Conservation (phyloP, 2,113 vertebrate species). For the Steatornis caripensis region DNA sequence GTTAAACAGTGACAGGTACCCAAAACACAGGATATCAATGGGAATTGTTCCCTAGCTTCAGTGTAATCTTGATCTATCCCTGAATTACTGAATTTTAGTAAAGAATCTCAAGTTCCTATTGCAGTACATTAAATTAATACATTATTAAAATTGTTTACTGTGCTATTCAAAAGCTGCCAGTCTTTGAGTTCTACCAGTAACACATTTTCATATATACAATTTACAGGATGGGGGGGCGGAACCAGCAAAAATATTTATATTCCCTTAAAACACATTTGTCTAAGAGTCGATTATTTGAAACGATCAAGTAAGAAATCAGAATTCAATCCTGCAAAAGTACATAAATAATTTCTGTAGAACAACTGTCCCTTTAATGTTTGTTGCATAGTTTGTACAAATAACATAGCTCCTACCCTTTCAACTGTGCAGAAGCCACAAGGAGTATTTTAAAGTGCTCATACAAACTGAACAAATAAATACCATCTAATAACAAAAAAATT, state of each 20-base stretch:
- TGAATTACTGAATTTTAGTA: background rate
- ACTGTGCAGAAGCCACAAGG: background rate
- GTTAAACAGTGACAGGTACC: background rate
- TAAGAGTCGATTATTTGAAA: background rate
- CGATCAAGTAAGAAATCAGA: background rate
- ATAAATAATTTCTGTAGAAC: background rate
- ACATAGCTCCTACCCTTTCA: background rate
- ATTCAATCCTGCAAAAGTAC: background rate
- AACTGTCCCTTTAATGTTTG: background rate
- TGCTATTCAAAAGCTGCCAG: background rate
- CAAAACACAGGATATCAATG: background rate
- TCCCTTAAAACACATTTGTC: background rate
- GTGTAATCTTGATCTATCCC: background rate
- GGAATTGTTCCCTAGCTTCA: background rate
- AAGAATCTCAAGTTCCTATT: background rate
- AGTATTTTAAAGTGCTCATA: background rate
- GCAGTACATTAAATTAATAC: background rate
- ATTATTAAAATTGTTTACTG: background rate
- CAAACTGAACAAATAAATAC: background rate
- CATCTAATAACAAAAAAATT: background rate
- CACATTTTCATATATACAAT: background rate
- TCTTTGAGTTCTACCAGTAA: background rate
- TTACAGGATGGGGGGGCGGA: background rate
- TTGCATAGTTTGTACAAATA: background rate
- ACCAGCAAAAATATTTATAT: background rate